Conservation (phyloP, 2,888 invertebrate species). For the Congeria kusceri region DNA sequence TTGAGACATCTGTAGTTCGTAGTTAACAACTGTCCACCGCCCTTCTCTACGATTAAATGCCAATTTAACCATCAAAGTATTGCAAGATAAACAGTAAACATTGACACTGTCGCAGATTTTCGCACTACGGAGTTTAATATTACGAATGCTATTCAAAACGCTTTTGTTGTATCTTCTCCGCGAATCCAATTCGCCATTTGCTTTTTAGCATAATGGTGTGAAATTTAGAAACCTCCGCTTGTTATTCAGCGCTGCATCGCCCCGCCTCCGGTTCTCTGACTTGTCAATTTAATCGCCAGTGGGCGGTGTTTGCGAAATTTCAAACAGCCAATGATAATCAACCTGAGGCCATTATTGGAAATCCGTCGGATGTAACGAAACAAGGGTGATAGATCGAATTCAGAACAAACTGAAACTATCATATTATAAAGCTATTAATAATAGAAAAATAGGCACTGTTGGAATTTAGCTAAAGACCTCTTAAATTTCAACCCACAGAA, state of each 20-base stretch:
- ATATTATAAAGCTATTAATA: slow-evolving; percentile 42
- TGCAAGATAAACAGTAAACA: slow-evolving; percentile 23
- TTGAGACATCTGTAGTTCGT: no score
- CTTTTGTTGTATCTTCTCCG: slow-evolving; percentile 24
- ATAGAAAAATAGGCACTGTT: slow-evolving; percentile 35
- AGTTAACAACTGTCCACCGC: no score
- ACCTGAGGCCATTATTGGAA: slow-evolving; percentile 19
- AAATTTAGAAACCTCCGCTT: slow-evolving; percentile 34
- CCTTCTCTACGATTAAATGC: not conserved
- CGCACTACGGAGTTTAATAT: slow-evolving; percentile 12
- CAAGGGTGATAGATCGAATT: slow-evolving; percentile 41
- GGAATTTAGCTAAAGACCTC: not conserved
- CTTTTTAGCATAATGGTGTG: slow-evolving; percentile 29
- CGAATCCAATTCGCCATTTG: slow-evolving; percentile 30
- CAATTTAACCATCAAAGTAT: not conserved
- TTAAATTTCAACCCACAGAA: no score
- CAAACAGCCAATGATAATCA: slow-evolving; percentile 27
- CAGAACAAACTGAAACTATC: slow-evolving; percentile 34
- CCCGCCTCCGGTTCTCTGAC: slow-evolving; percentile 25
- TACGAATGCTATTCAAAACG: slow-evolving; percentile 15
- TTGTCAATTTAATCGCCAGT: slow-evolving; percentile 42
- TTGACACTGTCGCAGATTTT: slow-evolving; percentile 10
- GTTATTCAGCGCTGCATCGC: slow-evolving; percentile 15
- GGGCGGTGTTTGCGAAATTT: slow-evolving; percentile 18
- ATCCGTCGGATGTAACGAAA: slow-evolving; percentile 13